A percentile compares a stretch with the other conserved stretches of the same genome.
Evolutionary conservation across 1,140 invertebrate genomes (phyloP).

Genomic region (Bathynomus jamesi): DNA sequence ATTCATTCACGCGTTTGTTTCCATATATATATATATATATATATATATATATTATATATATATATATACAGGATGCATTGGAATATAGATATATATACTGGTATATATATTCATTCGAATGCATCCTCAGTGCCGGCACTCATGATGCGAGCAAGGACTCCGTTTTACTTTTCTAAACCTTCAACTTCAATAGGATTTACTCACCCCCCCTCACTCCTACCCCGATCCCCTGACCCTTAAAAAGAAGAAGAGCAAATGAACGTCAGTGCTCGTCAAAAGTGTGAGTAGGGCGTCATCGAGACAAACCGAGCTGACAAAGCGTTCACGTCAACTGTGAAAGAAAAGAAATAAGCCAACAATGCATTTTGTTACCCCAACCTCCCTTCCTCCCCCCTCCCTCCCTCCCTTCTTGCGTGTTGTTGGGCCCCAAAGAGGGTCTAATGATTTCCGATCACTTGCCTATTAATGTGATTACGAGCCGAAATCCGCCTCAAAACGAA

Average conservation of each 20-base stretch:
- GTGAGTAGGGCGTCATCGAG: too few species aligned
- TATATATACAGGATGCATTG: background rate
- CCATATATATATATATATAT: background rate
- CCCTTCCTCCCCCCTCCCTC: background rate
- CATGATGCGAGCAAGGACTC: too few species aligned
- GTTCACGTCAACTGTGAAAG: too few species aligned
- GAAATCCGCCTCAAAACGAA: background rate
- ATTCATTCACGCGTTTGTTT: background rate
- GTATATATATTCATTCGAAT: background rate
- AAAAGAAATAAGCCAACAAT: background rate
- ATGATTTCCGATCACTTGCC: slow-evolving; percentile 1
- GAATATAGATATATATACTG: background rate
- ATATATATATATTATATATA: background rate
- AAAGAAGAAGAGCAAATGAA: background rate
- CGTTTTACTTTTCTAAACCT: too few species aligned
- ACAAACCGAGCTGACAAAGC: too few species aligned
- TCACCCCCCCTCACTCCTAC: background rate
- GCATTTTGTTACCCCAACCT: background rate
- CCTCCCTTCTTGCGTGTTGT: background rate
- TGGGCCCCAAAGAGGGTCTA: background rate
- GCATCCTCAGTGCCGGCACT: background rate
- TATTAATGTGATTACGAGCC: background rate
- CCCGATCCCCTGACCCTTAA: background rate
- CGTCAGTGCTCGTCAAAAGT: background rate
- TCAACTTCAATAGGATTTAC: too few species aligned